Conservation (phyloP, 2,113 vertebrate genomes). For the Malurus cyaneus region DNA sequence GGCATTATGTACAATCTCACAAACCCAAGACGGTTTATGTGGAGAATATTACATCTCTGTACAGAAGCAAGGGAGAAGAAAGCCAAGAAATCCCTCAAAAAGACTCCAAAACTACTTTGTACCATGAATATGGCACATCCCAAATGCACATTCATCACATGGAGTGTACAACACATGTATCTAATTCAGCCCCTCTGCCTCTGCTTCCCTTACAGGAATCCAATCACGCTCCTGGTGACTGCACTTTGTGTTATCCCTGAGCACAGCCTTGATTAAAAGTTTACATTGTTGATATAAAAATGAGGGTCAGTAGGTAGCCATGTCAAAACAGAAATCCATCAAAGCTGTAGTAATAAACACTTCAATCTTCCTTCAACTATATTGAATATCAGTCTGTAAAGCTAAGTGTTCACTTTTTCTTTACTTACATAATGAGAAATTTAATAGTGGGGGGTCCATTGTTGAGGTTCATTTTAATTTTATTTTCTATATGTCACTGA, state of each 20-base stretch:
- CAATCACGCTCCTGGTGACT: not conserved
- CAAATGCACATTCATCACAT: not conserved
- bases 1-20: not conserved
- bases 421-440: not conserved
- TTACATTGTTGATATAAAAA: not conserved
- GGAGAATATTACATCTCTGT: too few relatives aligned
- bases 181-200: not conserved
- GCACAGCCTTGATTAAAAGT: not conserved
- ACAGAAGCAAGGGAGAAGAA: not conserved
- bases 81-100: not conserved
- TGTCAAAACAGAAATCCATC: not conserved
- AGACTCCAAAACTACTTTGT: not conserved
- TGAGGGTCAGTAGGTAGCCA: not conserved
- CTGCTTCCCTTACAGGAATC: not conserved
- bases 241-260: not conserved
- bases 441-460: not conserved
- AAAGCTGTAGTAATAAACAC: not conserved
- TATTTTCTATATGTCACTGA: not conserved
- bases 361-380: not conserved
- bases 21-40: not conserved
- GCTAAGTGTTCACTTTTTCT: not conserved
- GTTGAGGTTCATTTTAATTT: not conserved
- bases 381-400: not conserved
- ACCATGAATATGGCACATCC: not conserved
- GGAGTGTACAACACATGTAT: rapidly evolving